Evolutionary conservation across 1,140 invertebrate genomes (phyloP).

Genomic region (Drosophila equinoxialis): DNA sequence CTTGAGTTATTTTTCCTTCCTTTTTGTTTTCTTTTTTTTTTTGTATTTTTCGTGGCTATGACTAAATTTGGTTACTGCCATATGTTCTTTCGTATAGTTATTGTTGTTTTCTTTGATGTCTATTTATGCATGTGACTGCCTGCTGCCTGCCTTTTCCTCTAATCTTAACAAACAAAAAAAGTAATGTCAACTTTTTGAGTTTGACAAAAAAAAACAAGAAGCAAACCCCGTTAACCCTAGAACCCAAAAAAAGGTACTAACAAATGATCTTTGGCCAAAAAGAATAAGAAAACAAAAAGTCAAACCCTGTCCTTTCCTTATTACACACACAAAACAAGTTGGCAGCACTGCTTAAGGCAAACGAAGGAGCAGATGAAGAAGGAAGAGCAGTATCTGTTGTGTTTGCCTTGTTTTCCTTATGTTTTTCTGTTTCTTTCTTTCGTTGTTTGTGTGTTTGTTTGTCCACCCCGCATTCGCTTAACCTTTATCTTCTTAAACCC

Average conservation of each 20-base stretch:
- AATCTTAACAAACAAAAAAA: constrained; percentile 17
- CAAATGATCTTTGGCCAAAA: constrained; percentile 18
- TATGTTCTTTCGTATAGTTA: constrained; percentile 28
- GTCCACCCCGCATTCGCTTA: constrained; percentile 37
- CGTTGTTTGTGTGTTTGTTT: constrained; percentile 9
- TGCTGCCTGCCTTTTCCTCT: constrained; percentile 26
- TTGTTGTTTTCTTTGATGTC: constrained; percentile 48
- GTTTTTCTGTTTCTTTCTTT: constrained; percentile 13
- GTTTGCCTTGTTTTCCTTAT: constrained; percentile 18
- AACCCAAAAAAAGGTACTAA: constrained; percentile 18
- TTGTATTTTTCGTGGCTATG: constrained; percentile 33
- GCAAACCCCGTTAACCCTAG: constrained; percentile 9
- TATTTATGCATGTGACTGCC: constrained; percentile 20
- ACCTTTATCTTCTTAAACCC: constrained; percentile 32
- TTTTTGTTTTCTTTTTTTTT: no score
- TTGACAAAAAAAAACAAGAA: neutral
- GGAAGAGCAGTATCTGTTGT: constrained; percentile 34
- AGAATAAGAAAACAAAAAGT: constrained; percentile 8
- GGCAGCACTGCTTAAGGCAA: constrained; percentile 40
- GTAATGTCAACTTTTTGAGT: constrained; percentile 65
- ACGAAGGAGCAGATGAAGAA: neutral
- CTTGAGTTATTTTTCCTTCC: no score
- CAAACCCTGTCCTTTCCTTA: neutral
- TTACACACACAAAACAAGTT: constrained; percentile 31
- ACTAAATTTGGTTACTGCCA: constrained; percentile 36